These are phyloP conservation scores for Isurus oxyrinchus DNA, from an alignment of 2,113 vertebrate species.

Conservation along the genomic window DNA sequence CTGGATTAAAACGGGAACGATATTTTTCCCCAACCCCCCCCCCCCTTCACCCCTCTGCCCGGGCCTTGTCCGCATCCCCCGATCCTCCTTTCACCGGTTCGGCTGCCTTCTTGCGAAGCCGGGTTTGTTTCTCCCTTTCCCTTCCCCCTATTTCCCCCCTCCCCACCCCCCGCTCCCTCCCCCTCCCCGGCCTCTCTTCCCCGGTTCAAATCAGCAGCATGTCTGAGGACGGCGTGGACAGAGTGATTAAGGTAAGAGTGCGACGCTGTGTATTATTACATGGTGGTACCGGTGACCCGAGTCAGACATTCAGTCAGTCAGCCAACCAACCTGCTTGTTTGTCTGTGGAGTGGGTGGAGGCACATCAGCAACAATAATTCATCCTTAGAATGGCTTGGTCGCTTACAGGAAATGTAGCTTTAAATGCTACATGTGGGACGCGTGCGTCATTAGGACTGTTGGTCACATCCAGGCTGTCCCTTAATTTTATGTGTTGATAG, in stretches of 20 bases:
- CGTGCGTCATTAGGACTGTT: background rate
- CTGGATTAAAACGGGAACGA: background rate
- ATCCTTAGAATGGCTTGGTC: background rate
- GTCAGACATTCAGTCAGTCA: background rate
- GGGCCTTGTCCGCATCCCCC: slow-evolving; percentile 1
- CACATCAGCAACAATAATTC: background rate
- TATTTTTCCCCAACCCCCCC: background rate
- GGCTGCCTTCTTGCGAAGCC: background rate
- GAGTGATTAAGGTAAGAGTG: slow-evolving; percentile 16
- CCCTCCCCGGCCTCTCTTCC: background rate
- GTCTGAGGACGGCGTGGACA: slow-evolving; percentile 30
- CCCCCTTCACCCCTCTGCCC: background rate
- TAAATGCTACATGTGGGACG: background rate
- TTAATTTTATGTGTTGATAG: background rate
- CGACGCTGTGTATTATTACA: background rate
- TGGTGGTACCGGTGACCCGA: background rate
- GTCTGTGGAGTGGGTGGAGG: background rate
- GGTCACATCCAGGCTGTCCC: background rate
- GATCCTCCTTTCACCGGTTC: background rate
- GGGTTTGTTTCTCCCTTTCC: background rate
- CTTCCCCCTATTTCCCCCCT: background rate
- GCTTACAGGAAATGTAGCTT: background rate
- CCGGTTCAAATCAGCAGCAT: background rate
- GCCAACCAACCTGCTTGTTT: too few species aligned
- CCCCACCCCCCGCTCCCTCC: background rate